These are phyloP conservation scores for Brachionus calyciflorus DNA, from an alignment of 1,140 invertebrate species.

Conservation along the genomic window DNA sequence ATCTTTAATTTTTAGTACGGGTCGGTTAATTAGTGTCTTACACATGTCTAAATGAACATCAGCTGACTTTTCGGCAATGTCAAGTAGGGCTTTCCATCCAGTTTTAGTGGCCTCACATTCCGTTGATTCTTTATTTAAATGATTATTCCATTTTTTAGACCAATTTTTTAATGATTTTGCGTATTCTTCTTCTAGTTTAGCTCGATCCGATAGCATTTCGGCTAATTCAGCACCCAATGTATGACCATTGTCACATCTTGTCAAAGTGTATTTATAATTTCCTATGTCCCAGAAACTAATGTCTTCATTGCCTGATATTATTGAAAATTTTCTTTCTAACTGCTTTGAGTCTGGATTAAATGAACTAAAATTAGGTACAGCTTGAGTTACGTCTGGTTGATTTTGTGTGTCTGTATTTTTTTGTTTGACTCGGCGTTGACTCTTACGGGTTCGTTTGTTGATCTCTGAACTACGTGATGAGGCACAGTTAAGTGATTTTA, in stretches of 20 bases:
- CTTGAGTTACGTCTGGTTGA: no score
- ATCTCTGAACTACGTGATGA: no score
- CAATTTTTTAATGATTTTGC: constrained; percentile 85
- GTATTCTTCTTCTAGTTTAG: constrained; percentile 93
- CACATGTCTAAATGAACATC: constrained; percentile 38
- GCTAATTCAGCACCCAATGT: constrained; percentile 56
- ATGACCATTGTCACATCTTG: constrained; percentile 85
- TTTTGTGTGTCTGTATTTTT: no score
- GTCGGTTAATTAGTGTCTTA: background rate
- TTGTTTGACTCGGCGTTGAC: no score
- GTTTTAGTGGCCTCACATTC: constrained; percentile 95
- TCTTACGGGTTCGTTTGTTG: no score
- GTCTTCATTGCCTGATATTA: background rate
- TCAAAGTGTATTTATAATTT: constrained; percentile 92
- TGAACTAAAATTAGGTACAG: no score
- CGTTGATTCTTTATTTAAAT: constrained; percentile 81
- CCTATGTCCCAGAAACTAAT: constrained; percentile 68
- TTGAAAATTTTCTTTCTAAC: no score
- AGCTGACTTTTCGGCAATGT: constrained; percentile 80
- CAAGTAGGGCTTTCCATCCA: constrained; percentile 89
- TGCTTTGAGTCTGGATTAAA: no score
- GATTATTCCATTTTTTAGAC: constrained; percentile 96
- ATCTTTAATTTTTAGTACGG: constrained; percentile 5
- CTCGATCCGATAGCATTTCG: constrained; percentile 53
- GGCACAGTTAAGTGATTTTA: no score